Conservation (phyloP, 2,888 invertebrate species). For the Eurytoma californica region DNA sequence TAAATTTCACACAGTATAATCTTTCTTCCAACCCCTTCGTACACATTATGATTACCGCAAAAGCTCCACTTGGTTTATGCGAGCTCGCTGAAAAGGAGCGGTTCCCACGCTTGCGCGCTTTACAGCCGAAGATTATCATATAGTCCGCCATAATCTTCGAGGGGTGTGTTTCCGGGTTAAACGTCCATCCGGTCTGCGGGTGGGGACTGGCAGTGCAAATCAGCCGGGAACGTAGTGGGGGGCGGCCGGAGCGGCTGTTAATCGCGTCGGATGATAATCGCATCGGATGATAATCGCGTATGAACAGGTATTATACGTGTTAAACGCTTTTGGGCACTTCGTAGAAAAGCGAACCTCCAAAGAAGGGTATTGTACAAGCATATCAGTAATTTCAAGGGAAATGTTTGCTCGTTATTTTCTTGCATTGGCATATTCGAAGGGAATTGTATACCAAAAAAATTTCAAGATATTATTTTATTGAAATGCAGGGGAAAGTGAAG, state of each 20-base stretch:
- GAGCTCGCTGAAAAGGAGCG: too few species aligned
- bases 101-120: background rate
- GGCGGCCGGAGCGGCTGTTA: conserved; percentile 2
- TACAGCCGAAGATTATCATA: conserved; percentile 12
- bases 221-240: background rate
- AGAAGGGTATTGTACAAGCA: too few species aligned
- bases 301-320: conserved; percentile 5
- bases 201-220: conserved; percentile 1
- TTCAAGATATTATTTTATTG: too few species aligned
- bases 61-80: too few species aligned
- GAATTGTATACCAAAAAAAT: too few species aligned
- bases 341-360: background rate
- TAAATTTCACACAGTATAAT: too few species aligned
- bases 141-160: conserved; percentile 4
- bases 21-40: too few species aligned
- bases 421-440: too few species aligned
- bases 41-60: too few species aligned
- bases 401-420: too few species aligned
- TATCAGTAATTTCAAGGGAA: too few species aligned
- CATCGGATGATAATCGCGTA: conserved; percentile 7
- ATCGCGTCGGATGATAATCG: conserved; percentile 7
- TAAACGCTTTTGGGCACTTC: conserved; percentile 1
- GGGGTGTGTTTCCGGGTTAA: conserved; percentile 2
- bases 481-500: too few species aligned
- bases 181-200: background rate